Evolutionary conservation across 2,888 invertebrate genomes (phyloP), one percentile per base, ranked within the genome.

Genomic region (Oscheius myriophilus): DNA sequence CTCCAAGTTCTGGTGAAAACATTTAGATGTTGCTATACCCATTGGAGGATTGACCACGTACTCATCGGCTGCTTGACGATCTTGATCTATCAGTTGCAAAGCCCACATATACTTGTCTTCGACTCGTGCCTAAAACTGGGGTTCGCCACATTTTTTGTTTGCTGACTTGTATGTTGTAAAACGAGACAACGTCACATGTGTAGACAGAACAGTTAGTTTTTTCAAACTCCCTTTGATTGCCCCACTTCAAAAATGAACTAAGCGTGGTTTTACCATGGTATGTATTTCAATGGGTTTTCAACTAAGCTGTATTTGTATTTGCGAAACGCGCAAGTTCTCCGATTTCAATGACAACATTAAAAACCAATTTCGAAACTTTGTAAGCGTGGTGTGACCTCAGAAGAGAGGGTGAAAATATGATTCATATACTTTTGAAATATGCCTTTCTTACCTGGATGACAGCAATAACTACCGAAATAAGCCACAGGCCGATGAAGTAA

Each of bases 51-150:
- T 33, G 33, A 33, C 33, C 33, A 33, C 33, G 9, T 33, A 33
- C n/a, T 72, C 74, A 18, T 72, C 70, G 25, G 71, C 75, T 23
- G 79, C 73, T 55, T 82, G 76, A 42, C 82, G 80, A 43, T 84
- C 84, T 45, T 82, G 80, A 39, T 84, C 84, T 54, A 84, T 78
- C 45, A 84, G 62, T 52, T 81, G 76, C 41, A 84, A 58, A 0
- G 84, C 84, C 68, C 79, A 76, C 82, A 84, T 80, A 71, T 82
- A 83, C 25, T 74, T 67, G 45, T 81, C 81, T 64, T 84, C 84
- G n/a, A 81, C 76, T 45, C 78, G 54, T 52, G 74, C 71, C 64
- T 78, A 33, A 55, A 67, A 64, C 33, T 33, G 33, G 33, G 3
- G 33, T 33, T 33, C 33, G 33, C 9, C 33, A 33, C 33, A 33